Evolutionary conservation across 2,113 vertebrate genomes (phyloP).

Genomic region (Perca schrenkii): DNA sequence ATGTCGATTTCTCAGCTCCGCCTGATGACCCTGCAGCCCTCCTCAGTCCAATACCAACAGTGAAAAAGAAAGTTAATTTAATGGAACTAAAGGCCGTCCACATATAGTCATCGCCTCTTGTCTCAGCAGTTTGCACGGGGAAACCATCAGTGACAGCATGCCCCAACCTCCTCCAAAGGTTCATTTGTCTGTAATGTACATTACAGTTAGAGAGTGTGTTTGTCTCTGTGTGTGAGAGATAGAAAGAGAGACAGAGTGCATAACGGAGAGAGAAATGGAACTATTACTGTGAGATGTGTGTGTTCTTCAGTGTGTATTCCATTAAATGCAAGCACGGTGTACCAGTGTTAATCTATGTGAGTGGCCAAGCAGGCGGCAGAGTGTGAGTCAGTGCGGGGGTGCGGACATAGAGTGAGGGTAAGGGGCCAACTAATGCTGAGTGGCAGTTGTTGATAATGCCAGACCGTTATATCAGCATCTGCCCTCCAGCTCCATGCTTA

Average conservation of each 20-base stretch:
- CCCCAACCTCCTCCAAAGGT: constrained; percentile 46
- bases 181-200: constrained; percentile 69
- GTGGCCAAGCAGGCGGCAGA: constrained; percentile 76
- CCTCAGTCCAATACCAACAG: constrained; percentile 30
- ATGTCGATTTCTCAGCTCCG: constrained; percentile 49
- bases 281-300: constrained; percentile 55
- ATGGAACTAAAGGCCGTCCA: constrained; percentile 65
- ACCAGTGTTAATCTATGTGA: constrained; percentile 78
- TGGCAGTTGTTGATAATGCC: constrained; percentile 88
- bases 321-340: constrained; percentile 76
- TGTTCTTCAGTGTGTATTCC: constrained; percentile 66
- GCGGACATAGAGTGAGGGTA: constrained; percentile 80
- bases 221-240: constrained; percentile 30
- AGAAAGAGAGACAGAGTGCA: constrained; percentile 12
- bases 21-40: constrained; percentile 46
- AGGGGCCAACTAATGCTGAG: constrained; percentile 86
- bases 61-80: constrained; percentile 68
- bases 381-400: constrained; percentile 83
- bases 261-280: constrained; percentile 45
- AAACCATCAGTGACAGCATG: constrained; percentile 41
- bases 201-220: constrained; percentile 63
- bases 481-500: constrained; percentile 79
- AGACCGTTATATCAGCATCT: constrained; percentile 86
- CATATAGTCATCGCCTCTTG: constrained; percentile 41
- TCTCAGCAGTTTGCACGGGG: constrained; percentile 44